phyloP scores from a whole-genome alignment of 2,797 vertebrate genomes.

The Borostomias antarcticus region DNA sequence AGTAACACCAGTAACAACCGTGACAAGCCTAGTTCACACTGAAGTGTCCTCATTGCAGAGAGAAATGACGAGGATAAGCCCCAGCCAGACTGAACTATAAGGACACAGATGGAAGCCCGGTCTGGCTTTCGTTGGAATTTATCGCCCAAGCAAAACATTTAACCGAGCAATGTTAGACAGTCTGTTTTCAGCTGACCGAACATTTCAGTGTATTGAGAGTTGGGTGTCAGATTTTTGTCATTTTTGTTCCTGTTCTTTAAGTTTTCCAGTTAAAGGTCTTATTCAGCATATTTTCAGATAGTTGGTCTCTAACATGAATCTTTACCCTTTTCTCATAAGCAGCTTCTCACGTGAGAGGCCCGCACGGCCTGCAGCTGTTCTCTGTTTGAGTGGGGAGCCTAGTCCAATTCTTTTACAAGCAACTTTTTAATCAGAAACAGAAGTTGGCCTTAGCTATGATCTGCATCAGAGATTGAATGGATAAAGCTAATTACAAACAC shows the following conservation, averaged over 20 bases:
- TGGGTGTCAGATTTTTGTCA: background rate
- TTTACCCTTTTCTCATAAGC: background rate
- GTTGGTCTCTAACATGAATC: no score
- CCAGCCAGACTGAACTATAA: slow-evolving; percentile 19
- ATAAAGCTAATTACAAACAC: slow-evolving; percentile 2
- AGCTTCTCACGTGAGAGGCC: background rate
- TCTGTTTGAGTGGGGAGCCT: background rate
- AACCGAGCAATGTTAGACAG: background rate
- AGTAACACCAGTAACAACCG: no score
- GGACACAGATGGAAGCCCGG: slow-evolving; percentile 10
- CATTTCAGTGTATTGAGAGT: background rate
- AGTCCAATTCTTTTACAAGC: background rate
- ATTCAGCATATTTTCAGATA: no score
- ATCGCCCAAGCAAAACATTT: slow-evolving; percentile 38
- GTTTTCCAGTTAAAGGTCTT: no score
- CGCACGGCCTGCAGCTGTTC: background rate
- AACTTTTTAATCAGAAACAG: slow-evolving; percentile 3
- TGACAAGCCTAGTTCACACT: no score
- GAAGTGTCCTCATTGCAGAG: no score
- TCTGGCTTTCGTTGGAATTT: slow-evolving; percentile 12
- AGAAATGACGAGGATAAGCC: slow-evolving; percentile 11
- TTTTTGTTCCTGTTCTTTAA: background rate
- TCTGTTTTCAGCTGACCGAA: background rate
- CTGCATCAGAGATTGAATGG: background rate
- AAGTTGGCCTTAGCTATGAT: background rate